phyloP scores from a whole-genome alignment of 2,888 invertebrate genomes.

The Tridacna crocea region DNA sequence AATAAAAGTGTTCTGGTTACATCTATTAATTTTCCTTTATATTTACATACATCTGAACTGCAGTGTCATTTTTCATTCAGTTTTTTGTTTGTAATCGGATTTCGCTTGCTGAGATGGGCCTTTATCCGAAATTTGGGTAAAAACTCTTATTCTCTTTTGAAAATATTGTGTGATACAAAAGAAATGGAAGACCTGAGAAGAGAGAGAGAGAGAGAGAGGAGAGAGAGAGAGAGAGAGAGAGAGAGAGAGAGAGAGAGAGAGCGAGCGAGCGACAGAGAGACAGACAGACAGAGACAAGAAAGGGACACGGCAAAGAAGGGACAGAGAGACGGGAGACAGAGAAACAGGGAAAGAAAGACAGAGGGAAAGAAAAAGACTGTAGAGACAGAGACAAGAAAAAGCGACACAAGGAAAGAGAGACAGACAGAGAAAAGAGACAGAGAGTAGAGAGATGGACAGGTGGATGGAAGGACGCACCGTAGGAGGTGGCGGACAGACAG shows the following conservation, averaged over 20 bases:
- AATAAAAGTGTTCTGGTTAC: too few relatives aligned
- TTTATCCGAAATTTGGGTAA: neutral
- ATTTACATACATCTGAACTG: too few relatives aligned
- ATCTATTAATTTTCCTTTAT: too few relatives aligned
- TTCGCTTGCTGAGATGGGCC: neutral
- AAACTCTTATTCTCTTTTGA: neutral
- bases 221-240: neutral
- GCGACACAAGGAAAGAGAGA: too few relatives aligned
- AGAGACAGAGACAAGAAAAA: neutral
- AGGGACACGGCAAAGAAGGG: neutral
- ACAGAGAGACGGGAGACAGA: neutral
- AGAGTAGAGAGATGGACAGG: neutral
- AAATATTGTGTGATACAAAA: neutral
- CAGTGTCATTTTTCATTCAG: too few relatives aligned
- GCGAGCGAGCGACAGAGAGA: neutral
- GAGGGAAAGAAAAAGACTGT: neutral
- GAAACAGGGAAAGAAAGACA: neutral
- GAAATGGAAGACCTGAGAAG: neutral
- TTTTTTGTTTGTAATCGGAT: too few relatives aligned
- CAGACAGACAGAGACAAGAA: neutral
- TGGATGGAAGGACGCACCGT: too few relatives aligned
- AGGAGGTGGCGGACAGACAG: too few relatives aligned
- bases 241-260: neutral
- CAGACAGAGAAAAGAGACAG: too few relatives aligned
- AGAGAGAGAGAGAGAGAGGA: neutral